These are phyloP conservation scores for Planococcus citri DNA, from an alignment of 1,140 invertebrate species.

Conservation along the genomic window DNA sequence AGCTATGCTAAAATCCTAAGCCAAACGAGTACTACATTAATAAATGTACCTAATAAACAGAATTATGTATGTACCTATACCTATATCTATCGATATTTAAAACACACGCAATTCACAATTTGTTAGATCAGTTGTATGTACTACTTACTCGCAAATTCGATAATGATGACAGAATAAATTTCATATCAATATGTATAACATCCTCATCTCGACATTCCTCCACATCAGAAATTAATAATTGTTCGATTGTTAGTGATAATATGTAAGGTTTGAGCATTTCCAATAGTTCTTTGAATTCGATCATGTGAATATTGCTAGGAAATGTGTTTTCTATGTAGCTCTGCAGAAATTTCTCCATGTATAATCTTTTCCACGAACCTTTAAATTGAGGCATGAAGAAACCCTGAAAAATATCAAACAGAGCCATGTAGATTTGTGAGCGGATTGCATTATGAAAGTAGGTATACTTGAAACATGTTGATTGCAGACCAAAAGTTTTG, in stretches of 20 bases:
- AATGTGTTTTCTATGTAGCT: background rate
- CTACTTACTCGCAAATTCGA: background rate
- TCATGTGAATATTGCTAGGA: background rate
- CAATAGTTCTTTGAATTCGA: background rate
- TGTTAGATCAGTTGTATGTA: no score
- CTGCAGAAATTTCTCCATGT: constrained; percentile 4
- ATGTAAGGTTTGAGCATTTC: background rate
- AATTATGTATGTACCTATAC: no score
- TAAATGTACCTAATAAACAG: no score
- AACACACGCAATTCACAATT: no score
- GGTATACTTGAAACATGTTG: background rate
- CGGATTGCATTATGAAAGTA: no score
- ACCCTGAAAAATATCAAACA: background rate
- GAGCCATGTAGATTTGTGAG: no score
- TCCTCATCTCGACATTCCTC: background rate
- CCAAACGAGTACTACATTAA: background rate
- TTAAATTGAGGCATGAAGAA: background rate
- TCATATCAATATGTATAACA: background rate
- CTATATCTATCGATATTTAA: no score
- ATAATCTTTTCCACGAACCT: background rate
- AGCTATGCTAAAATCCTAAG: background rate
- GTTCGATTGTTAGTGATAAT: background rate
- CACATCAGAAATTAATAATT: background rate
- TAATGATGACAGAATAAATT: background rate
- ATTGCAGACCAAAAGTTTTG: background rate